phyloP scores from a whole-genome alignment of 2,797 vertebrate species.

The Anas bahamensis region DNA sequence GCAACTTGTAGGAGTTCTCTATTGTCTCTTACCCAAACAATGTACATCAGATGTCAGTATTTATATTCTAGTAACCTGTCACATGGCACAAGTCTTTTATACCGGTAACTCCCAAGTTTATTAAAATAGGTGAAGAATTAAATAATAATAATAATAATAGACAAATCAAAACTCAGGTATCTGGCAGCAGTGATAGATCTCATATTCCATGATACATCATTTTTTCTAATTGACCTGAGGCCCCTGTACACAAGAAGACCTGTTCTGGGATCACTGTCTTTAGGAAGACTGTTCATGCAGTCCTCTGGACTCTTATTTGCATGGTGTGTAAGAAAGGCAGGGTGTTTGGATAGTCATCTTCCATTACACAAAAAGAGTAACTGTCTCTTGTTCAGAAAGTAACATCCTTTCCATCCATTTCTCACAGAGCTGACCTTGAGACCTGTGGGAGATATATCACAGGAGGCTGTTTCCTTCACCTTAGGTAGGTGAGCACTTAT shows the following conservation, averaged over 20 bases:
- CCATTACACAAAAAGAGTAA: not conserved
- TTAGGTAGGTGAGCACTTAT: accelerated
- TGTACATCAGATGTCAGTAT: not conserved
- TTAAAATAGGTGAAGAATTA: not conserved
- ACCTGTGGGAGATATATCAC: not conserved
- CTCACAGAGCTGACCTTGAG: not conserved
- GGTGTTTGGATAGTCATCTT: not conserved
- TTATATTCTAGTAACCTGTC: not conserved
- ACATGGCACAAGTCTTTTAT: not conserved
- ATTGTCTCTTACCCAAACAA: not conserved
- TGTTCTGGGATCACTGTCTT: not conserved
- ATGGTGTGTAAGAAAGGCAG: not conserved
- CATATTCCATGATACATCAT: not conserved
- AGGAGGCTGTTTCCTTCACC: not conserved
- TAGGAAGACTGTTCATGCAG: not conserved
- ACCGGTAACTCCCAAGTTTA: not conserved
- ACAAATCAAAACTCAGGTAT: not conserved
- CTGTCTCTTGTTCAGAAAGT: not conserved
- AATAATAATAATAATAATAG: not conserved
- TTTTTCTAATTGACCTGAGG: not conserved
- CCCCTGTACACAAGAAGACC: not conserved
- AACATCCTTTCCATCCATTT: not conserved
- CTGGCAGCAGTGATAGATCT: not conserved
- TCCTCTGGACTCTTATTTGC: not conserved
- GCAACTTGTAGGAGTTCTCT: not conserved